Evolutionary conservation across 37 sponge, comb jelly and placozoan species (phyloP).

Genomic region (Haliclona indistincta): DNA sequence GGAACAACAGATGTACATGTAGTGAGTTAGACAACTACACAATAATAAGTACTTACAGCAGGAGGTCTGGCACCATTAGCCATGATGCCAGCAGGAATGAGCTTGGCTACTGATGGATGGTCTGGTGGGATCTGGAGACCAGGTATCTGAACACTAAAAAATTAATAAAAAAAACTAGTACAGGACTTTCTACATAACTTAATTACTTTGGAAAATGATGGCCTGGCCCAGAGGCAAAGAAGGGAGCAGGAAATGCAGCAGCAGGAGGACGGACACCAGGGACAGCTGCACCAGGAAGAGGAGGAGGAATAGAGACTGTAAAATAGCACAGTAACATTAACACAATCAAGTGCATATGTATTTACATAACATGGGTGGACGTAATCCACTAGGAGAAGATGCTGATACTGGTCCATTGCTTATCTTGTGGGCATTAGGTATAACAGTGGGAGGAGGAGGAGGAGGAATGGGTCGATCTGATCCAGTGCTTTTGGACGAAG

Average conservation of each 20-base stretch:
- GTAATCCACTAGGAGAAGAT: not conserved
- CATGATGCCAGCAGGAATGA: not conserved
- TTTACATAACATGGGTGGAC: not conserved
- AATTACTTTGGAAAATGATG: constrained; percentile 6
- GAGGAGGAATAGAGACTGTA: constrained; percentile 10
- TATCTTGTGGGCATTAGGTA: not conserved
- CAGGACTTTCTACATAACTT: constrained; percentile 1
- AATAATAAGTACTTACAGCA: not conserved
- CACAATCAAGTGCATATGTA: not conserved
- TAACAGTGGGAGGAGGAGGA: not conserved
- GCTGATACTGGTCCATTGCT: not conserved
- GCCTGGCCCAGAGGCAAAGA: constrained; percentile 1
- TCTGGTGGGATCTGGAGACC: constrained; percentile 1
- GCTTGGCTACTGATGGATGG: not conserved
- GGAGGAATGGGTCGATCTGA: too few species aligned
- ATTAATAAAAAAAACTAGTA: not conserved
- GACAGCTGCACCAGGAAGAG: constrained; percentile 5
- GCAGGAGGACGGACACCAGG: not conserved
- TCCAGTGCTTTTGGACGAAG: constrained; percentile 34
- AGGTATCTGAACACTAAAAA: not conserved
- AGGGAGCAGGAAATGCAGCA: constrained; percentile 10
- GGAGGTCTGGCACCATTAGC: not conserved
- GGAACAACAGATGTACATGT: not conserved
- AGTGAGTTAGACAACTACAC: not conserved
- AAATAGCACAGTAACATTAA: not conserved